phyloP scores from a whole-genome alignment of 2,797 vertebrate genomes.

The Babyrousa celebensis region DNA sequence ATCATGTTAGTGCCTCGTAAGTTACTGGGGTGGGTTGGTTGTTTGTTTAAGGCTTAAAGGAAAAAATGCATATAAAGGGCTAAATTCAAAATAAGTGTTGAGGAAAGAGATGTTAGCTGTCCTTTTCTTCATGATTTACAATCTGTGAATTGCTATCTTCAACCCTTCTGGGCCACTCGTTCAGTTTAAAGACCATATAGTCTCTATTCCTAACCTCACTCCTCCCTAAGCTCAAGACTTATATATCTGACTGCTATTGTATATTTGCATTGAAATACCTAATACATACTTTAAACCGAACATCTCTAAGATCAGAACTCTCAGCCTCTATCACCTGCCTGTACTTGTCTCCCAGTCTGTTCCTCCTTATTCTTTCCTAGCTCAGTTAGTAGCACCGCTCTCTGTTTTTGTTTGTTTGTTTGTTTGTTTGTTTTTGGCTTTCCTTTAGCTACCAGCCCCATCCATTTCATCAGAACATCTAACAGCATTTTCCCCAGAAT shows the following conservation, averaged over 20 bases:
- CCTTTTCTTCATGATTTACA: conserved; percentile 29
- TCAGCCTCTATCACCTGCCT: background rate
- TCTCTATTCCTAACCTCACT: background rate
- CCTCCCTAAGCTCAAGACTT: background rate
- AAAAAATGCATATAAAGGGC: background rate
- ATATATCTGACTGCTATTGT: background rate
- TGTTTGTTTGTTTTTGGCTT: background rate
- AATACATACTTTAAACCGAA: background rate
- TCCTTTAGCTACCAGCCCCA: background rate
- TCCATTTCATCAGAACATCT: conserved; percentile 21
- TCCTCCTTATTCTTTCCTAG: background rate
- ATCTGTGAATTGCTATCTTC: background rate
- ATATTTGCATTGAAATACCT: conserved; percentile 19
- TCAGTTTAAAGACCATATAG: background rate
- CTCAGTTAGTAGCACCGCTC: background rate
- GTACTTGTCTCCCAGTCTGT: background rate
- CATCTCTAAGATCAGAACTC: conserved; percentile 40
- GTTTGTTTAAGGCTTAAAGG: background rate
- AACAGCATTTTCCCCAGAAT: background rate
- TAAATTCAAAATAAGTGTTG: conserved; percentile 49
- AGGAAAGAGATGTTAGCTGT: background rate
- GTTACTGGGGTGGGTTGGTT: background rate
- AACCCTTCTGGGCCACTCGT: background rate
- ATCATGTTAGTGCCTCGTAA: background rate
- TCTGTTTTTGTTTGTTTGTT: background rate